These are phyloP conservation scores for Habrosyne pyritoides DNA, from an alignment of 2,888 invertebrate genomes.

Conservation along the genomic window DNA sequence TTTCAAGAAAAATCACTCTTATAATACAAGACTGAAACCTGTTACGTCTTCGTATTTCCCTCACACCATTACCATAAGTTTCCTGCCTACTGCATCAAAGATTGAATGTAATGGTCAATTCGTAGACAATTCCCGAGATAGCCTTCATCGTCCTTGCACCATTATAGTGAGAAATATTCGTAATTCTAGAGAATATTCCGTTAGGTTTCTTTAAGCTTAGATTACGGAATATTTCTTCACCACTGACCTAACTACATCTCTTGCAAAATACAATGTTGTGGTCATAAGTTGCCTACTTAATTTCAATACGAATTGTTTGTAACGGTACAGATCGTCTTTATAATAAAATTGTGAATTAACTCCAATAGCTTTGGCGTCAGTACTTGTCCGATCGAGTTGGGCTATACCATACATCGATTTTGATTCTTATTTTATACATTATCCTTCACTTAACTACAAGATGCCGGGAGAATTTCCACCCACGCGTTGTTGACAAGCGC, in stretches of 20 bases:
- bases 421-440: no score
- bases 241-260: not conserved
- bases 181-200: not conserved
- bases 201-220: not conserved
- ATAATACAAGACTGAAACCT: not conserved
- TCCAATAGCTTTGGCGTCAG: not conserved
- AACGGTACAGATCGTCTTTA: not conserved
- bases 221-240: conserved; percentile 1
- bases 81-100: not conserved
- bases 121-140: not conserved
- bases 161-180: not conserved
- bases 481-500: no score
- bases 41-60: not conserved
- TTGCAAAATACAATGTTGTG: not conserved
- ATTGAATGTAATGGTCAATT: not conserved
- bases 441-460: no score
- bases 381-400: not conserved
- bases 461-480: no score
- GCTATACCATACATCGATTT: not conserved
- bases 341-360: not conserved
- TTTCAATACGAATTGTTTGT: not conserved
- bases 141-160: not conserved
- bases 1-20: not conserved
- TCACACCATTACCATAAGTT: not conserved
- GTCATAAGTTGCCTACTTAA: not conserved